Conservation (phyloP, 2,888 invertebrate genomes). For the Chymomyza procnemis region DNA sequence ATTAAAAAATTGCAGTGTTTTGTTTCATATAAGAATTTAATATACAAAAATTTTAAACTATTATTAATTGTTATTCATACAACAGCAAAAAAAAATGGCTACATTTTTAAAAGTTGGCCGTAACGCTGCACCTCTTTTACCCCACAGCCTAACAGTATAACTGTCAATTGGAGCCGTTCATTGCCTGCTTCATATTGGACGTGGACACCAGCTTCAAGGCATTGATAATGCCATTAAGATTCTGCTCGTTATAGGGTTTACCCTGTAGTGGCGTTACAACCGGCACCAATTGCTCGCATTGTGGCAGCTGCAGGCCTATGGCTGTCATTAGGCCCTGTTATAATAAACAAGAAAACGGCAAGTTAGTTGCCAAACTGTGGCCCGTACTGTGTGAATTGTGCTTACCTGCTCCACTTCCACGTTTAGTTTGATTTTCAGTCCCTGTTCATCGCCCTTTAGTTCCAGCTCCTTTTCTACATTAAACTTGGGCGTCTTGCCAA, state of each 20-base stretch:
- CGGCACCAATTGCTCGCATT: constrained; percentile 75
- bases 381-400: neutral
- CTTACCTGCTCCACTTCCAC: constrained; percentile 79
- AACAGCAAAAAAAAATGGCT: too few species aligned
- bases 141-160: neutral
- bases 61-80: too few species aligned
- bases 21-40: neutral
- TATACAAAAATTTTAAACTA: too few species aligned
- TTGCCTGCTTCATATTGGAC: constrained; percentile 78
- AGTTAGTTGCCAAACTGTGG: neutral
- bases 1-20: neutral
- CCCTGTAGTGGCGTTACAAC: constrained; percentile 76
- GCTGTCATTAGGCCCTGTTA: constrained; percentile 77
- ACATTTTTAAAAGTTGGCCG: neutral
- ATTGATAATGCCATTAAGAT: constrained; percentile 74
- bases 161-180: constrained; percentile 72
- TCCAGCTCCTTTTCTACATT: constrained; percentile 80
- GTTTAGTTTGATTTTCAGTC: constrained; percentile 81
- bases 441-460: constrained; percentile 79
- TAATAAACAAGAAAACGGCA: neutral
- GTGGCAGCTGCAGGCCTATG: constrained; percentile 74
- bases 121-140: neutral
- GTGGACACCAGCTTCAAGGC: constrained; percentile 78
- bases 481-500: constrained; percentile 92
- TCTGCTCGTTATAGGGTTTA: constrained; percentile 76